These are phyloP conservation scores for Corythoichthys haematopterus DNA, from an alignment of 2,113 vertebrate genomes.

Conservation along the genomic window DNA sequence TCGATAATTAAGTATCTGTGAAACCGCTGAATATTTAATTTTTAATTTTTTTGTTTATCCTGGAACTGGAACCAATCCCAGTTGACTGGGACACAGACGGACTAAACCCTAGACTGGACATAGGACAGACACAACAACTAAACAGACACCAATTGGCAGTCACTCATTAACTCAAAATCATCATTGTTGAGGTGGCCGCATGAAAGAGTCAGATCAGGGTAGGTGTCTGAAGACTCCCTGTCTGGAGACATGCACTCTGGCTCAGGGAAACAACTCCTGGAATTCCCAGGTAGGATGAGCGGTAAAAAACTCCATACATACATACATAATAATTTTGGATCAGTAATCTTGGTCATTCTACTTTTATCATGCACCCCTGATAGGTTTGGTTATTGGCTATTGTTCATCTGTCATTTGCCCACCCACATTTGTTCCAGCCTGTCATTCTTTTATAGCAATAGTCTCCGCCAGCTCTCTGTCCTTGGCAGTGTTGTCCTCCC, in stretches of 20 bases:
- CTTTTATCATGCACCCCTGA: constrained; percentile 12
- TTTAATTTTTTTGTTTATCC: neutral
- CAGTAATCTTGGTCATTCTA: constrained; percentile 28
- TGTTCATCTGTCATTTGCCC: constrained; percentile 28
- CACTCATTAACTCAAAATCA: neutral
- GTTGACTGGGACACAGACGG: neutral
- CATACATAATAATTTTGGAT: neutral
- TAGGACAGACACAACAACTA: neutral
- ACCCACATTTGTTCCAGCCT: constrained; percentile 12
- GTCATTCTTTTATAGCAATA: constrained; percentile 3
- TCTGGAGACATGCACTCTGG: neutral
- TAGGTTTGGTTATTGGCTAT: constrained; percentile 34
- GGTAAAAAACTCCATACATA: neutral
- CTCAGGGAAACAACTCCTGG: neutral
- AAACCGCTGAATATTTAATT: too few relatives aligned
- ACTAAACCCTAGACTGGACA: neutral
- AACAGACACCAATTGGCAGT: neutral
- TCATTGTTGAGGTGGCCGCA: neutral
- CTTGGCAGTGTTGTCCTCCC: constrained; percentile 2
- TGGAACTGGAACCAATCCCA: neutral
- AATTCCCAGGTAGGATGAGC: neutral
- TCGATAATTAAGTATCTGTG: neutral
- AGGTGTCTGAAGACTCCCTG: neutral
- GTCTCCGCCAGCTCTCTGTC: neutral
- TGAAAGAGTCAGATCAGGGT: neutral